These are phyloP conservation scores for Dicrostonyx torquatus DNA, from an alignment of 2,797 vertebrate genomes.

Conservation along the genomic window DNA sequence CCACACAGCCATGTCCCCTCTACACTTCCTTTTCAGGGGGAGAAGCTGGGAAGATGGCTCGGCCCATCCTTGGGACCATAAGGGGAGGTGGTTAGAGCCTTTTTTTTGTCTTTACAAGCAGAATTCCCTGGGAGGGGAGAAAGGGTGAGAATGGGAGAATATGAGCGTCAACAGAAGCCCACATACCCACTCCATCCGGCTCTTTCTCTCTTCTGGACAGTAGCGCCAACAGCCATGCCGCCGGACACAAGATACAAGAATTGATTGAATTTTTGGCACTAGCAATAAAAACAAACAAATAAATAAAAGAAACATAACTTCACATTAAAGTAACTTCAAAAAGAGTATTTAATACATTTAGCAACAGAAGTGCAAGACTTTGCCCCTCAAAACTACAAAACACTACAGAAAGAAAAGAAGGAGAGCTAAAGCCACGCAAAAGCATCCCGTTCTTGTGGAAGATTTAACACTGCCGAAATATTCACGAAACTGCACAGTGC, in stretches of 20 bases:
- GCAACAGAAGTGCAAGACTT: neutral
- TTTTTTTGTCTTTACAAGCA: neutral
- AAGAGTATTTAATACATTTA: conserved; percentile 22
- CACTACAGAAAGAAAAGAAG: conserved; percentile 20
- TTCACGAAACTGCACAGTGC: neutral
- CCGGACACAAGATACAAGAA: neutral
- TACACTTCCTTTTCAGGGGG: neutral
- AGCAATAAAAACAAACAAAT: neutral
- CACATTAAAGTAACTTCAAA: neutral
- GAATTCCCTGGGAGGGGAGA: neutral
- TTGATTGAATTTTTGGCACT: neutral
- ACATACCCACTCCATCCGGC: neutral
- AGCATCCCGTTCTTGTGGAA: neutral
- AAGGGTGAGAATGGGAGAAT: neutral
- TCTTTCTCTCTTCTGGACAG: neutral
- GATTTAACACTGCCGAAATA: neutral
- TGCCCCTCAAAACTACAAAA: neutral
- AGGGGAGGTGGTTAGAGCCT: neutral
- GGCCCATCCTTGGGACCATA: neutral
- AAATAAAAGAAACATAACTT: neutral
- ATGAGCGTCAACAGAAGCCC: neutral
- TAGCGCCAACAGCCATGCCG: neutral
- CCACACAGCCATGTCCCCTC: neutral
- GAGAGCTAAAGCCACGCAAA: neutral
- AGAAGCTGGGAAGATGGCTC: neutral